These are phyloP conservation scores for Psammodynastes pulverulentus DNA, from an alignment of 2,113 vertebrate genomes.

Conservation along the genomic window DNA sequence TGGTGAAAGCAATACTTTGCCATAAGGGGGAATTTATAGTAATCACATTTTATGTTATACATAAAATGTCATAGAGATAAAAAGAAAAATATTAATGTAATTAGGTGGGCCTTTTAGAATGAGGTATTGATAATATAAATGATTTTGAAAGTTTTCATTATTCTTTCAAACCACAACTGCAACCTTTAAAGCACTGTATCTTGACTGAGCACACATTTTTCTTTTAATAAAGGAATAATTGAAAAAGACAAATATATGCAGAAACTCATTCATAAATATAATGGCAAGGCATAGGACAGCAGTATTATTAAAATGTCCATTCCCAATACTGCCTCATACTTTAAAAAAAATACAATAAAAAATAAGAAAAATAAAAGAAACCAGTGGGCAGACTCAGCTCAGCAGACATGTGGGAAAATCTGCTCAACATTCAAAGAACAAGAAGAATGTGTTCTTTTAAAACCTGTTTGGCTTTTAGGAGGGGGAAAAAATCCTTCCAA, in stretches of 20 bases:
- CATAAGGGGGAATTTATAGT: slow-evolving; percentile 27
- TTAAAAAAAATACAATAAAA: slow-evolving; percentile 1
- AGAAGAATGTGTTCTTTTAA: background rate
- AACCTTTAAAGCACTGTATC: background rate
- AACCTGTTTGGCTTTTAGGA: background rate
- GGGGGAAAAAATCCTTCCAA: background rate
- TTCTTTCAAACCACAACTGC: slow-evolving; percentile 2
- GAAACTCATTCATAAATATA: background rate
- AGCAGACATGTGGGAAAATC: slow-evolving; percentile 7
- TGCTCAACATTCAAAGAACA: background rate
- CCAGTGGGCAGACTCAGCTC: background rate
- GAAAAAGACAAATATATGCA: background rate
- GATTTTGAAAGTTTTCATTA: background rate
- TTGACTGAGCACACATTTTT: background rate
- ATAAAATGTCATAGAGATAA: slow-evolving; percentile 23
- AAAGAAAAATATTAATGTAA: slow-evolving; percentile 9
- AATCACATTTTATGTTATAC: slow-evolving; percentile 37
- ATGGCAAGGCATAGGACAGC: slow-evolving; percentile 15
- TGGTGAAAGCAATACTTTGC: slow-evolving; percentile 34
- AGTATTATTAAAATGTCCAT: background rate
- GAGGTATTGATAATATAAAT: slow-evolving; percentile 2
- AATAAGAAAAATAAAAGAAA: background rate
- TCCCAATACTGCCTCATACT: background rate
- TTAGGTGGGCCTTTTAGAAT: slow-evolving; percentile 37
- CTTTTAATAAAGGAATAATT: slow-evolving; percentile 15